These are phyloP conservation scores for Manacus vitellinus DNA, from an alignment of 2,113 vertebrate species.

Conservation along the genomic window DNA sequence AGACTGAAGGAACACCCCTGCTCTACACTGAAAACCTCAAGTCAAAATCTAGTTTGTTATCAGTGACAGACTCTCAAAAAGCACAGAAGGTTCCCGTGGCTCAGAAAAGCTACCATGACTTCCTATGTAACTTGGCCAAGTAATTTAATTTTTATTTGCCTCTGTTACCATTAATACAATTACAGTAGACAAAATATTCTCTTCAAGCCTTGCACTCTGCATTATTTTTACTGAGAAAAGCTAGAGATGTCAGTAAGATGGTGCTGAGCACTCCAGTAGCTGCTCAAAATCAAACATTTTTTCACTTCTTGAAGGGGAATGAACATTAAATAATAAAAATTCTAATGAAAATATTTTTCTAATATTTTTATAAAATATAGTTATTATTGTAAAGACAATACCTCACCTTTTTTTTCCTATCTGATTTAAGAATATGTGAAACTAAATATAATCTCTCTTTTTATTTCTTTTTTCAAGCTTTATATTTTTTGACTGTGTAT, in stretches of 20 bases:
- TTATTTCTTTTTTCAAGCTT: constrained; percentile 31
- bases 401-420: not conserved
- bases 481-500: constrained; percentile 39
- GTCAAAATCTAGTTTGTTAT: not conserved
- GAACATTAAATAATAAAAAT: not conserved
- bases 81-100: not conserved
- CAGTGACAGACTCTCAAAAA: not conserved
- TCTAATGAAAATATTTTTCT: not conserved
- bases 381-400: not conserved
- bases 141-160: not conserved
- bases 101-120: not conserved
- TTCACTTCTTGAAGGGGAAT: not conserved
- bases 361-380: not conserved
- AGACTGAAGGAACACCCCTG: not conserved
- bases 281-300: not conserved
- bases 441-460: constrained; percentile 10
- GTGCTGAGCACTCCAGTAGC: not conserved
- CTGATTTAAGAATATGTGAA: not conserved
- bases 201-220: not conserved
- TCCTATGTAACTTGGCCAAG: not conserved
- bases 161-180: not conserved
- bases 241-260: not conserved
- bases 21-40: not conserved
- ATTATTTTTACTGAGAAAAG: not conserved
- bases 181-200: not conserved